Percentiles rank a stretch among this genome's conserved stretches.
Conservation (phyloP, 2,888 invertebrate genomes). For the Xiphydria camelus region DNA sequence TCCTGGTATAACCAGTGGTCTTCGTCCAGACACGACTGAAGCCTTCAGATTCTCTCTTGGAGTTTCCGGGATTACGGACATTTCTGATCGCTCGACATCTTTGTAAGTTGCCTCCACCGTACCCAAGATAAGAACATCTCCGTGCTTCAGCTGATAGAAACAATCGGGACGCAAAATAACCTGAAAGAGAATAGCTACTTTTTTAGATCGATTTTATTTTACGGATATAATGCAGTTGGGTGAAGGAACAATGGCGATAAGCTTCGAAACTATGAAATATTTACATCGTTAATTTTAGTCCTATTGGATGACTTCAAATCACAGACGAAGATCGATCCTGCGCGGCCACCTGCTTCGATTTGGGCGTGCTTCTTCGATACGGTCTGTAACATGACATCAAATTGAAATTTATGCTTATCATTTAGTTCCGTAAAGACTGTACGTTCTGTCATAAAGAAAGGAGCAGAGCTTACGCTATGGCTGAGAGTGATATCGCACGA, state of each 20-base stretch:
- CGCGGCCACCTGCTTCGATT: conserved; percentile 53
- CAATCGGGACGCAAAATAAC: conserved; percentile 36
- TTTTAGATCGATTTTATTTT: conserved; percentile 9
- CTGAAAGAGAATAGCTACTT: conserved; percentile 30
- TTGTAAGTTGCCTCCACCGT: conserved; percentile 34
- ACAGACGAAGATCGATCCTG: conserved; percentile 53
- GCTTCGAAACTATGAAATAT: too few species aligned
- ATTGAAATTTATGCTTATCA: not conserved
- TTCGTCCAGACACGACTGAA: conserved; percentile 20
- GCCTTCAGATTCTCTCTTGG: too few species aligned
- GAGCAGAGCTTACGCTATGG: conserved; percentile 26
- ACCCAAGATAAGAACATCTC: conserved; percentile 43
- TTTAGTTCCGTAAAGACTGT: too few species aligned
- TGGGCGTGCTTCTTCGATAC: conserved; percentile 61
- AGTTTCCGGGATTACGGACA: conserved; percentile 27
- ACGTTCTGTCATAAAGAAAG: too few species aligned
- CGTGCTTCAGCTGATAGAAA: conserved; percentile 45
- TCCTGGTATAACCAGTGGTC: conserved; percentile 23
- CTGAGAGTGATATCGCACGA: conserved; percentile 21
- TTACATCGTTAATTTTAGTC: conserved; percentile 59
- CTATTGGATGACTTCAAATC: conserved; percentile 60
- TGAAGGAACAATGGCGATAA: too few species aligned
- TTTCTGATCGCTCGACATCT: too few species aligned
- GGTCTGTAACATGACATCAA: conserved; percentile 53
- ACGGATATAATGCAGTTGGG: too few species aligned